phyloP scores from a whole-genome alignment of 2,797 vertebrate species.

The Crax fasciolata region DNA sequence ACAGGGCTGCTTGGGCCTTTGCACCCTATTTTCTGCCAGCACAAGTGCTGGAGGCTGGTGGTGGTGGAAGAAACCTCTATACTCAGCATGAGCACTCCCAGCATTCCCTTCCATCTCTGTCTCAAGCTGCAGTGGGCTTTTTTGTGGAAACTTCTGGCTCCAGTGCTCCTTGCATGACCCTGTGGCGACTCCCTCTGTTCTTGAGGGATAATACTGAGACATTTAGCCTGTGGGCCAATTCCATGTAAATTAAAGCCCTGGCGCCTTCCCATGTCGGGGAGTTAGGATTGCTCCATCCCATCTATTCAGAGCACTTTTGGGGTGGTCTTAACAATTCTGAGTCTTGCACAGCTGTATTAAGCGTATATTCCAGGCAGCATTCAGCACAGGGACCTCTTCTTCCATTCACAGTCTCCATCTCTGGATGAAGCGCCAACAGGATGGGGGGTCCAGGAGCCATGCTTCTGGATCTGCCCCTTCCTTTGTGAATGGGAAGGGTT shows the following conservation, averaged over 20 bases:
- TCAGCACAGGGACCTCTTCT: background rate
- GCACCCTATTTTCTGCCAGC: background rate
- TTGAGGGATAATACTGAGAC: background rate
- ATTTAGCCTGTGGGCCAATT: background rate
- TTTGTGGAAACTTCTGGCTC: background rate
- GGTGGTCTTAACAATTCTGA: background rate
- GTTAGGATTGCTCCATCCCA: background rate
- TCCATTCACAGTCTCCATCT: rapidly evolving
- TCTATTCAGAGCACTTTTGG: background rate
- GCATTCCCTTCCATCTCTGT: background rate
- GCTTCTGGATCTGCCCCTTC: background rate
- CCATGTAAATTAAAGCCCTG: background rate
- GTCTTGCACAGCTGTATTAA: background rate
- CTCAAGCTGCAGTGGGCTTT: background rate
- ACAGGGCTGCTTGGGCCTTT: background rate
- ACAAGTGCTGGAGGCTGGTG: background rate
- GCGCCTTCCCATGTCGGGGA: rapidly evolving
- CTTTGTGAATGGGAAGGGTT: background rate
- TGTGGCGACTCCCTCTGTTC: background rate
- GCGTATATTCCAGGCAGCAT: rapidly evolving
- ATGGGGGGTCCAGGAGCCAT: background rate
- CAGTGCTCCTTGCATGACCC: background rate
- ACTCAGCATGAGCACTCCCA: background rate
- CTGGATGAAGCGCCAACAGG: rapidly evolving
- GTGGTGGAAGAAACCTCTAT: background rate